Evolutionary conservation across 2,797 vertebrate species (phyloP).

Genomic region (Iguana delicatissima): DNA sequence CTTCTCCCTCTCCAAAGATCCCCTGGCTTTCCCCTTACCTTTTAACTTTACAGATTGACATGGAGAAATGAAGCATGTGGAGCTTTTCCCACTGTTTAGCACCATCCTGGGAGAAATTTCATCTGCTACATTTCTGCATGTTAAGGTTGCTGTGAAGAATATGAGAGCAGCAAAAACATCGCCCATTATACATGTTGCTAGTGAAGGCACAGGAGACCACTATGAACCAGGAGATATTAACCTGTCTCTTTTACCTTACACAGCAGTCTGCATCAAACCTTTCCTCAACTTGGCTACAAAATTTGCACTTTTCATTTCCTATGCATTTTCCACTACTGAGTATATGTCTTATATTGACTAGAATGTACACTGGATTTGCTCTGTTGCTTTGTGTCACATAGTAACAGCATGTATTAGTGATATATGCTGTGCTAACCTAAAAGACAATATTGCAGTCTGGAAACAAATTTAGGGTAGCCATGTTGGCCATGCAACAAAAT

Average conservation of each 20-base stretch:
- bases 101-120: background rate
- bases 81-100: background rate
- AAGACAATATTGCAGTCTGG: background rate
- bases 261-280: background rate
- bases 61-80: constrained; percentile 4
- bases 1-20: too few relatives aligned
- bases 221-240: background rate
- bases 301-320: background rate
- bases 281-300: background rate
- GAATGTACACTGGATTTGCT: background rate
- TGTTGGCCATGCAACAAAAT: too few relatives aligned
- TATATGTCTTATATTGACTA: background rate
- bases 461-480: too few relatives aligned
- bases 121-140: background rate
- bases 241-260: background rate
- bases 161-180: background rate
- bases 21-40: background rate
- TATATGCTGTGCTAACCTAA: background rate
- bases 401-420: background rate
- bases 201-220: background rate
- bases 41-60: background rate
- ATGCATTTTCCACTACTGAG: background rate
- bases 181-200: background rate
- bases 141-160: background rate
- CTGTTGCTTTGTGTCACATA: background rate